Conservation (phyloP, 2,888 invertebrate genomes). For the Gastrophysa polygoni region DNA sequence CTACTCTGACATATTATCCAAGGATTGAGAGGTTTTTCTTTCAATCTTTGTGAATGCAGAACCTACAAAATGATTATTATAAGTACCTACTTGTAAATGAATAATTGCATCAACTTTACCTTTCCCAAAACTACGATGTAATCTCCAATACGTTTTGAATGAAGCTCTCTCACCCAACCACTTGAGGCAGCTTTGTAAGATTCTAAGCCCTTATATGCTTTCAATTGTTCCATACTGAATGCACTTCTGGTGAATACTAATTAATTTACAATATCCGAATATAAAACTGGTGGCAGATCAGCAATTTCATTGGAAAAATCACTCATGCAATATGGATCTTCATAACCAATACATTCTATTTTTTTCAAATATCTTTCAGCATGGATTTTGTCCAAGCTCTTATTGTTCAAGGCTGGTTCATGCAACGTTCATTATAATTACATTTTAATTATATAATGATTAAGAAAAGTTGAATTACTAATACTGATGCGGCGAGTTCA, state of each 20-base stretch:
- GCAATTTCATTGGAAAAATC: not conserved
- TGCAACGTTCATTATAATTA: too few species aligned
- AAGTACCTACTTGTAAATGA: too few species aligned
- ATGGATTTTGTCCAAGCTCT: too few species aligned
- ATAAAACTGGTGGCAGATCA: not conserved
- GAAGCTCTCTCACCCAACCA: not conserved
- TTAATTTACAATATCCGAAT: not conserved
- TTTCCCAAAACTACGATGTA: conserved; percentile 4
- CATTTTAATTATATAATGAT: too few species aligned
- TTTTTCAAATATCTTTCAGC: too few species aligned
- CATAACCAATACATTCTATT: not conserved
- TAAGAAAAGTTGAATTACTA: too few species aligned
- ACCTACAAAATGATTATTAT: not conserved
- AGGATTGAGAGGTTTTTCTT: not conserved
- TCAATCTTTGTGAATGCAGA: not conserved
- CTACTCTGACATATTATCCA: conserved; percentile 1
- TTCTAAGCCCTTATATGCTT: conserved; percentile 5
- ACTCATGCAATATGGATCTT: conserved; percentile 8
- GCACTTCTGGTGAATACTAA: conserved; percentile 2
- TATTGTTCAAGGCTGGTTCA: too few species aligned
- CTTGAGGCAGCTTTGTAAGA: conserved; percentile 3
- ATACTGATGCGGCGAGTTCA: too few species aligned
- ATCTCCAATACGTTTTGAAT: not conserved
- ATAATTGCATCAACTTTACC: conserved; percentile 3
- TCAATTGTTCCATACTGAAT: not conserved